phyloP scores from a whole-genome alignment of 2,888 invertebrate species.

The Drosophila lutescens region DNA sequence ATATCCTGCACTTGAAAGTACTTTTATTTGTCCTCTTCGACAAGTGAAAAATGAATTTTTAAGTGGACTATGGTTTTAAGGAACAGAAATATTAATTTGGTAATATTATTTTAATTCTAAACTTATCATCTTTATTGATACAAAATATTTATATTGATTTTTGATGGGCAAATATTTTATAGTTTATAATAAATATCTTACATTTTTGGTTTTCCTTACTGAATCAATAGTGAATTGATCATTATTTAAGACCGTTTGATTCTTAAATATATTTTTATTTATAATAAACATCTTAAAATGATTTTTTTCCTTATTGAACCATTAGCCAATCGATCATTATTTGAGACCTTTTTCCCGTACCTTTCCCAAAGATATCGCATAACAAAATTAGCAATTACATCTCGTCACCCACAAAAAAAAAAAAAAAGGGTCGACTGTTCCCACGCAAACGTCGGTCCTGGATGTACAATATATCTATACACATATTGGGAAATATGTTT shows the following conservation, averaged over 20 bases:
- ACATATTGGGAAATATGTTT: slow-evolving; percentile 66
- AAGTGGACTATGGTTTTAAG: not conserved
- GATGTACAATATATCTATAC: slow-evolving; percentile 2
- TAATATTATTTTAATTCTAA: too few species aligned
- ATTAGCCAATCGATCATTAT: not conserved
- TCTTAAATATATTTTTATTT: too few species aligned
- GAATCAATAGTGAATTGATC: too few species aligned
- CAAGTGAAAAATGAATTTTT: slow-evolving; percentile 10
- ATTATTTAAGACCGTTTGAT: too few species aligned
- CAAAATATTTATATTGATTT: too few species aligned
- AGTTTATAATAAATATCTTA: too few species aligned
- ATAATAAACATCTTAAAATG: too few species aligned
- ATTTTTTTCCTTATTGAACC: too few species aligned
- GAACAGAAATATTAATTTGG: too few species aligned
- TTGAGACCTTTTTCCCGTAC: not conserved
- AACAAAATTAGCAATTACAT: slow-evolving; percentile 71
- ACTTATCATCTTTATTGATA: too few species aligned
- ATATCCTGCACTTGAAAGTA: slow-evolving; percentile 63
- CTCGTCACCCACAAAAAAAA: slow-evolving; percentile 64
- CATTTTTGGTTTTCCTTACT: too few species aligned
- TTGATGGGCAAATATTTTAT: too few species aligned
- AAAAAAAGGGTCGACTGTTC: slow-evolving; percentile 44
- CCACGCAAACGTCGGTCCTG: slow-evolving; percentile 61
- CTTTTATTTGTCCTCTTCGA: not conserved
- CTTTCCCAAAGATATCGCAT: slow-evolving; percentile 12